Conservation (phyloP, 2,113 vertebrate genomes). For the Acrocephalus arundinaceus region DNA sequence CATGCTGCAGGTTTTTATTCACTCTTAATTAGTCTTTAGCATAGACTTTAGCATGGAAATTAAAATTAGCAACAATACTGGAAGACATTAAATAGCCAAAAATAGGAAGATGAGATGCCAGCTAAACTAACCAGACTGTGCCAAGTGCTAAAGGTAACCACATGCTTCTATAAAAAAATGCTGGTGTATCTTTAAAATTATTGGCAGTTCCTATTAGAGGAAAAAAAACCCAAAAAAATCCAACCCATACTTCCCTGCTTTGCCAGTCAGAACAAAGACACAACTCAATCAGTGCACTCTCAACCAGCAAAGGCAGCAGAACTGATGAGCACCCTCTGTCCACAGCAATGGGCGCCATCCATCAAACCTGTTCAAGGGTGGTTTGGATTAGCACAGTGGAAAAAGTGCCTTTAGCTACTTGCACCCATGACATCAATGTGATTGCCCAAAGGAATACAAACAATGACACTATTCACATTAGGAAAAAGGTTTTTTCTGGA, state of each 20-base stretch:
- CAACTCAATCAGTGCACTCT: neutral
- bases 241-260: neutral
- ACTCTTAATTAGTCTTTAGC: neutral
- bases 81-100: neutral
- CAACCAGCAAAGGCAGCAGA: neutral
- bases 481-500: no score
- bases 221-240: rapidly evolving
- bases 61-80: neutral
- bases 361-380: neutral
- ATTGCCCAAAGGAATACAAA: neutral
- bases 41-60: neutral
- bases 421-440: neutral
- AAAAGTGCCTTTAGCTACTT: neutral
- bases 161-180: neutral
- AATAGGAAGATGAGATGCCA: neutral
- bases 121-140: neutral
- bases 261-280: neutral
- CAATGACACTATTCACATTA: neutral
- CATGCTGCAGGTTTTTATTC: neutral
- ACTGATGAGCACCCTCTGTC: neutral
- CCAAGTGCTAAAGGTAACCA: neutral
- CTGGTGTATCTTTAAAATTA: neutral
- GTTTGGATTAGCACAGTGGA: neutral
- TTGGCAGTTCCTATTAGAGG: neutral
- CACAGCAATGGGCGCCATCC: neutral